These are phyloP conservation scores for Thaumetopoea pityocampa DNA, from an alignment of 1,140 invertebrate genomes.

Conservation along the genomic window DNA sequence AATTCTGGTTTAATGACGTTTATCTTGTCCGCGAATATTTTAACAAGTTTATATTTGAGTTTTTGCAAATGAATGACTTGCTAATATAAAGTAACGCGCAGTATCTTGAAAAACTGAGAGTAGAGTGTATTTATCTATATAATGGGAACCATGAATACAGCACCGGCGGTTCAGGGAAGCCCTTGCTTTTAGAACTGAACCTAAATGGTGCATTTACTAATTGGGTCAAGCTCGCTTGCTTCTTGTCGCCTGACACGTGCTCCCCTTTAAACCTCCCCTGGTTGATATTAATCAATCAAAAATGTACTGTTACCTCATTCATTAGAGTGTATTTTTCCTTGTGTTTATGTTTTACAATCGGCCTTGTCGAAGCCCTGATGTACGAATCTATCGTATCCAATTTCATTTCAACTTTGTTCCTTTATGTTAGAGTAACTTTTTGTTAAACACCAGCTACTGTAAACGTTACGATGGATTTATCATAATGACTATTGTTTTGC, in stretches of 20 bases:
- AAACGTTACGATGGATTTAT: constrained; percentile 22
- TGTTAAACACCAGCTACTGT: constrained; percentile 3
- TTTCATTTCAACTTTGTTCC: constrained; percentile 6
- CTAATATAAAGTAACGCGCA: constrained; percentile 4
- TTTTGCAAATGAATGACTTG: too few relatives aligned
- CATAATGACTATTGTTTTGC: constrained; percentile 12
- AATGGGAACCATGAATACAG: constrained; percentile 12
- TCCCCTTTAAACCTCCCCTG: constrained; percentile 28
- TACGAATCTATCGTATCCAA: constrained; percentile 17
- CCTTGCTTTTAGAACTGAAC: constrained; percentile 49
- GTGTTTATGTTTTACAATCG: constrained; percentile 18
- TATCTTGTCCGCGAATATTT: background rate
- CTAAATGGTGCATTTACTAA: constrained; percentile 68
- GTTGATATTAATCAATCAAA: constrained; percentile 7
- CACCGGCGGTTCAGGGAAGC: constrained; percentile 36
- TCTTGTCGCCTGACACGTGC: constrained; percentile 59
- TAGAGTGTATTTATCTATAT: too few relatives aligned
- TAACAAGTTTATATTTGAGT: background rate
- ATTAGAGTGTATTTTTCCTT: constrained; percentile 34
- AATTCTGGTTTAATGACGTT: background rate
- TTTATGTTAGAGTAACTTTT: constrained; percentile 18
- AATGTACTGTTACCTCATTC: constrained; percentile 14
- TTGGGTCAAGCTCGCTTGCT: constrained; percentile 66
- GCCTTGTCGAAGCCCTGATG: constrained; percentile 35
- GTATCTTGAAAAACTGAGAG: too few relatives aligned